Base-by-base conservation (phyloP, 1,140 invertebrate species). In the Penaeus chinensis region DNA sequence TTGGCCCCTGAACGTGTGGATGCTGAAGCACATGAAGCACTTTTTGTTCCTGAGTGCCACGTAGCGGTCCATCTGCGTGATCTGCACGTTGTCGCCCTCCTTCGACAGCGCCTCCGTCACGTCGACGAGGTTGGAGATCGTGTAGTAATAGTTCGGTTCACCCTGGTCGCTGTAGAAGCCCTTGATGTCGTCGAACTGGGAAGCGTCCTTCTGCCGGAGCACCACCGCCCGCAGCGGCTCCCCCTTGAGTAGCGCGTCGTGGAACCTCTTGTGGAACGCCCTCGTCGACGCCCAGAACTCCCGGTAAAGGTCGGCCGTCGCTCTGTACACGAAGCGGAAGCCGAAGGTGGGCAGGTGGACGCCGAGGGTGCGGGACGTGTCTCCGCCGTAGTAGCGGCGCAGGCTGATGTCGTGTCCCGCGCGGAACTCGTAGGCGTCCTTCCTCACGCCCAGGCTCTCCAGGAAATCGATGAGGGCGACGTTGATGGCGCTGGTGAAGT, bases 61-160 rank as follows among this genome's bases (percentile, higher is more conserved):
- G 66, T 74, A 74, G 24, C 79, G n/a, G 3, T 63, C 69, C 18
- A 87, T 20, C 8, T 77, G 71, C 7, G 22, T 22, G 2, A 82
- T 78, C 66, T 74, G 47, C 54, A 87, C 60, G 60, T 24, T 76
- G 47, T 82, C 65, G 19, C 85, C 79, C 5, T 82, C 47, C 11
- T 79, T 81, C n/a, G 85, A 24, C n/a, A 87, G 42, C 60, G 47
- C 20, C 20, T 1, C 11, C n/a, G 85, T 77, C 32, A 87, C 81
- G 69, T 87, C 79, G 1, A 54, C 85, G 24, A 83, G 19, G 60
- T 87, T 87, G 37, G 85, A 87, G 20, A 83, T 47, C 8, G 80
- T 76, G 54, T 54, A 54, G 60, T 78, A 87, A 54, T 62, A 87
- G 27, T 76, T 54, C 27, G 80, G 85, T 2, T 62, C 80, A 8